Base-by-base conservation (phyloP, 37 sponge, comb jelly and placozoan species). In the Cliona cf. orientalis region DNA sequence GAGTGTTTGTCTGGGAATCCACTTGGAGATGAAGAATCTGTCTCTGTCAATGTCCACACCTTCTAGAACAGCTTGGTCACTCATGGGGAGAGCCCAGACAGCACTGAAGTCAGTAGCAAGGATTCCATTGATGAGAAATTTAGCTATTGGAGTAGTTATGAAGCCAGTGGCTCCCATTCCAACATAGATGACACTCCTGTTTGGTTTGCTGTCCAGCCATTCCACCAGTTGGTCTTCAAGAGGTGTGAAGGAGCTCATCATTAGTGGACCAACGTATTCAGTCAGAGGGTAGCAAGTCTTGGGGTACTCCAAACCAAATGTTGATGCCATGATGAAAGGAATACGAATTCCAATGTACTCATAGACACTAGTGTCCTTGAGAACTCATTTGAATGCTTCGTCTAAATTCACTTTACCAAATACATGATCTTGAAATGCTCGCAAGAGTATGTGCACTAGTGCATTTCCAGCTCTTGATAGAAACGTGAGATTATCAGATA, bases 1-100 rank as follows among this genome's bases (percentile, higher is more conserved):
- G 35, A 89, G 43, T 5, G 77, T 12, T 4, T 31, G 28, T 58
- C 82, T 83, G 0, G 89, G 53, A 5, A 89, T 58, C 89, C 89
- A 89, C 28, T 53, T 70, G 1, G 73, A 66, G 11, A 89, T 59
- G 22, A 46, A 71, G 19, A 89, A 36, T 26, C 79, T 42, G 19
- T 75, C 25, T 14, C 28, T 38, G 17, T 89, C 60, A 34, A 77
- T 59, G 19, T 70, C 58, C 7, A 82, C 26, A 6, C 44, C 78
- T 28, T 76, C 58, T 31, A 89, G 40, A 12, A 78, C 49, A 9
- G 46, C 2, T 31, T 49, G 72, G 34, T 70, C 71, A 21, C 43
- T 49, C 22, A 63, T 44, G 29, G 57, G 69, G 26, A 89, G 39
- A 28, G 53, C 62, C 89, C 89, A 89, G 3, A 82, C 41, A 31